Conservation (phyloP, 2,797 vertebrate species). For the Margarornis squamiger region DNA sequence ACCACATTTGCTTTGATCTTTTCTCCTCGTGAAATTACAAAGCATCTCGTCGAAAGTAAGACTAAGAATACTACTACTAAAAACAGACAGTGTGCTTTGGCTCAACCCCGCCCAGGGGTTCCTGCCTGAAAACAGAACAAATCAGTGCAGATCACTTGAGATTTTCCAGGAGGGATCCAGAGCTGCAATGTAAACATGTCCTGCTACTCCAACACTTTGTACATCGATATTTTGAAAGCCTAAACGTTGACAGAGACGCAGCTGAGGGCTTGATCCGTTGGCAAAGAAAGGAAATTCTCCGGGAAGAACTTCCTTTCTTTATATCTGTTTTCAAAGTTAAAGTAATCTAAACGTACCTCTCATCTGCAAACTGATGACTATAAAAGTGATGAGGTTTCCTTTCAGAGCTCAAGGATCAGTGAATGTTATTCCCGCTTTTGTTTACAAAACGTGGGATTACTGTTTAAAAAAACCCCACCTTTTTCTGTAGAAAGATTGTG, state of each 20-base stretch:
- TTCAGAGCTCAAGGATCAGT: background rate
- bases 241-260: background rate
- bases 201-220: background rate
- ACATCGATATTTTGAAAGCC: background rate
- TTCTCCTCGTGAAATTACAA: conserved; percentile 29
- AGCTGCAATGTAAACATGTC: conserved; percentile 65
- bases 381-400: conserved; percentile 30
- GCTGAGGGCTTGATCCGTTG: background rate
- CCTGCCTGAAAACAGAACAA: conserved; percentile 45
- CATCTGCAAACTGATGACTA: conserved; percentile 8
- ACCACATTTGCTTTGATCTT: conserved; percentile 47
- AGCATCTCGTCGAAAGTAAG: background rate
- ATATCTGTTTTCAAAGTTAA: background rate
- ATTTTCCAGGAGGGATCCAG: background rate
- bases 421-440: background rate
- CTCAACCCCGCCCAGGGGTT: conserved; percentile 42
- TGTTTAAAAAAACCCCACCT: background rate
- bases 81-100: conserved; percentile 64
- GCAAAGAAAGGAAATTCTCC: background rate
- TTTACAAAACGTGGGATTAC: conserved; percentile 39
- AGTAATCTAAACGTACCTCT: conserved; percentile 24
- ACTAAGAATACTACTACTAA: background rate
- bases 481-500: conserved; percentile 41
- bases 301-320: background rate
- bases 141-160: conserved; percentile 38